phyloP scores from a whole-genome alignment of 1,140 invertebrate species.

The Tenebrio molitor region DNA sequence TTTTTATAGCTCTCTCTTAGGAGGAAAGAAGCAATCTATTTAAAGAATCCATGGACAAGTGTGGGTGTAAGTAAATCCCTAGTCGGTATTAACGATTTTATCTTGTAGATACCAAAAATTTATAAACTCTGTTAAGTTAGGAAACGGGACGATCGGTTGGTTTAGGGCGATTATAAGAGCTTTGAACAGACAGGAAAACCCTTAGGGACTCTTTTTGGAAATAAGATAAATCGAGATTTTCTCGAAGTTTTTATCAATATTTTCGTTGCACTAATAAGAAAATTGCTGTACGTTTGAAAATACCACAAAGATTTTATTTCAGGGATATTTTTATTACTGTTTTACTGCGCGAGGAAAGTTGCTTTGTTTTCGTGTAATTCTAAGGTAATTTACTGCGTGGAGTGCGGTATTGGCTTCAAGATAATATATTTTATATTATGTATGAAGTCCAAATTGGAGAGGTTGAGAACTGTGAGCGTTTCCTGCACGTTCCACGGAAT shows the following conservation, averaged over 20 bases:
- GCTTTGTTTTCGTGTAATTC: slow-evolving; percentile 18
- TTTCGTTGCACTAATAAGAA: slow-evolving; percentile 11
- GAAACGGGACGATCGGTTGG: slow-evolving; percentile 7
- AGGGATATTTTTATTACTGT: slow-evolving; percentile 6
- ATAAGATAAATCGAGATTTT: slow-evolving; percentile 28
- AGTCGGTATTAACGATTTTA: slow-evolving; percentile 23
- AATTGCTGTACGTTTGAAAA: background rate
- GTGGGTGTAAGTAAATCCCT: slow-evolving; percentile 32
- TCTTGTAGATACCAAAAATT: slow-evolving; percentile 28
- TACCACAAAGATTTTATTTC: slow-evolving; percentile 2
- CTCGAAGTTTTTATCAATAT: slow-evolving; percentile 10
- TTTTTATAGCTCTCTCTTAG: background rate
- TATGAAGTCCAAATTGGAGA: slow-evolving; percentile 21
- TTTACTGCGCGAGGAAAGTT: background rate
- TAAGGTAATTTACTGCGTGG: background rate
- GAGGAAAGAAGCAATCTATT: slow-evolving; percentile 9
- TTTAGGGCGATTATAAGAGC: slow-evolving; percentile 30
- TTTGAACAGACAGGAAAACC: slow-evolving; percentile 19
- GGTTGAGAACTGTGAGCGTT: background rate
- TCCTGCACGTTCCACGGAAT: background rate
- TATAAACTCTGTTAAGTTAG: slow-evolving; percentile 23
- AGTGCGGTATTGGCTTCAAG: background rate
- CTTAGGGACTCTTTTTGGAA: slow-evolving; percentile 17
- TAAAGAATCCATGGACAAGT: background rate
- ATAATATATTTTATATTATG: slow-evolving; percentile 33